Evolutionary conservation across 1,140 invertebrate genomes (phyloP), one percentile per base, ranked within the genome.

Genomic region (Frieseomelitta varia): DNA sequence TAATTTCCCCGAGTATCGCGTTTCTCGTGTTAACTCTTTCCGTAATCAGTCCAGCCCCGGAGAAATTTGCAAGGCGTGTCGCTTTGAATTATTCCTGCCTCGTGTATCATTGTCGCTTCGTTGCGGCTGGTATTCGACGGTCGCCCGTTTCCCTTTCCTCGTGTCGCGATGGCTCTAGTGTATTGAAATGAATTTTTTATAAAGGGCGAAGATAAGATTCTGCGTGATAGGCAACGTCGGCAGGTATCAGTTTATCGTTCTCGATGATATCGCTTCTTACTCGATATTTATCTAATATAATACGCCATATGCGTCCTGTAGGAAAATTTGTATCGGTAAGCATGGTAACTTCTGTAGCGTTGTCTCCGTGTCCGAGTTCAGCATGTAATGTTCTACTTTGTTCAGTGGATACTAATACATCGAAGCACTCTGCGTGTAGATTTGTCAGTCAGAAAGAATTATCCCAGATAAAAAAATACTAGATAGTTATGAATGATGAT

Each of bases 1-100:
- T 84, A 84, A 84, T 80, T 84, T 79, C n/a, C 68, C 58, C 51
- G 58, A 47, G 83, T 84, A 84, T 79, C 77, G 78, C 77, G 78
- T 84, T 73, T 74, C 68, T 79, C n/a, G 55, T 68, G 58, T 84
- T 84, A 84, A 84, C 78, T 80, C 27, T 15, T 21, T 2, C 69
- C 51, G 56, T 71, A 61, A 79, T 84, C 81, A 84, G 67, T 61
- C 47, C 55, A 27, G n/a, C 30, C 15, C 19, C 3, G 0, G 17
- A n/a, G 17, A 27, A 56, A 51, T 63, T 79, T 58, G 17, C 67
- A 80, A 80, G 80, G 77, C 77, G 78, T 84, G 83, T 79, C 83
- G 51, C 58, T 19, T 55, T 69, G 51, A 71, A 79, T 84, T 84
- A 84, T 84, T 53, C 30, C 55, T 27, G 21, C 17, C 34, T 55